Base-by-base conservation (phyloP, 30 jellyfish, hydroid and myxozoan species). In the Aurelia sp. region DNA sequence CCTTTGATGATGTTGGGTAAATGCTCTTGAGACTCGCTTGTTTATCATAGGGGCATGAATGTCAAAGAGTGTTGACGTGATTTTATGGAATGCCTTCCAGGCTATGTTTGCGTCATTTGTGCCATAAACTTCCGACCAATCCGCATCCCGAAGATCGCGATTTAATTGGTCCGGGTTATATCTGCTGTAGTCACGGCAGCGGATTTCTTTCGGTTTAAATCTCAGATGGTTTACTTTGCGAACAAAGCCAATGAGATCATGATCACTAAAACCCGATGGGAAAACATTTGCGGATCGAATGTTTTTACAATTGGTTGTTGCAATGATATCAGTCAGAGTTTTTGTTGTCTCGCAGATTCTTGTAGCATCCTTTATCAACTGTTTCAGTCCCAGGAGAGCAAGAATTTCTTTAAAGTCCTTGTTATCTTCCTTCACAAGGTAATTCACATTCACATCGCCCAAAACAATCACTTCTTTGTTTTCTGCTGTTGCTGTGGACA, bases 101-200 rank as follows among this genome's bases (percentile, higher is more conserved):
- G 89, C 89, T 79, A 23, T 68, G 27, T 79, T 79, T 4, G 62
- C 89, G 6, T 63, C 89, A 30, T 23, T 68, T 69, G 48, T 60
- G 44, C 64, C 44, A 66, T 60, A 79, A 62, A 79, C 83, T 35
- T 82, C 21, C 33, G 40, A 66, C 89, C 89, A 79, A 82, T 79
- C 83, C 63, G 67, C 64, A 62, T 79, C 64, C 21, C 70, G 81
- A 18, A 62, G 71, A 64, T 79, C 82, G 70, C 64, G 71, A 66
- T 11, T 79, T 82, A 76, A 20, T 76, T 76, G 55, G 30, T 76
- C 87, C n/a, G 87, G 67, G 41, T 66, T 16, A 23, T 66, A 22
- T 37, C 48, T 37, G 48, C 48, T 37, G 48, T 0, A 37, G 48
- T 37, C 48, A 37, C 48, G 6, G 48, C 48, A 37, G 48, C 48